Percentiles rank a stretch among this genome's conserved stretches.
Evolutionary conservation across 1,140 invertebrate genomes (phyloP).

Genomic region (Drosophila obscura): DNA sequence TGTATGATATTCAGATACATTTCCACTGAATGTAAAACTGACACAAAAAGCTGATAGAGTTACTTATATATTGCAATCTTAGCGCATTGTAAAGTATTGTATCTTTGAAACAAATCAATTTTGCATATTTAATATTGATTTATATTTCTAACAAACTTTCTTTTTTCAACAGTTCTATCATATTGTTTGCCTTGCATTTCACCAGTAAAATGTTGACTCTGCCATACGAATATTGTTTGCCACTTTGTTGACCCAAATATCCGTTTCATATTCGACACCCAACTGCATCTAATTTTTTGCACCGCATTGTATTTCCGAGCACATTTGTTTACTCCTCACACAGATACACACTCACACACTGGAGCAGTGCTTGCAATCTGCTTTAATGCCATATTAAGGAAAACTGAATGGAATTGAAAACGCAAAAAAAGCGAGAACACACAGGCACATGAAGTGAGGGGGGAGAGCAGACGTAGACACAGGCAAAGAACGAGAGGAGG

Average conservation of each 20-base stretch:
- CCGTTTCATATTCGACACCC: constrained; percentile 42
- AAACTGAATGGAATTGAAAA: constrained; percentile 76
- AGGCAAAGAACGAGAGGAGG: too few relatives aligned
- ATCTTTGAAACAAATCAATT: background rate
- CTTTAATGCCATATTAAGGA: constrained; percentile 73
- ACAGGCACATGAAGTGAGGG: background rate
- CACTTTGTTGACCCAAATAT: constrained; percentile 52
- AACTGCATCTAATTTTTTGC: constrained; percentile 54
- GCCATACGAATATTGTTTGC: constrained; percentile 14
- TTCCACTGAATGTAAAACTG: too few relatives aligned
- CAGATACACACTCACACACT: constrained; percentile 6
- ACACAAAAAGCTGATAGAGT: too few relatives aligned
- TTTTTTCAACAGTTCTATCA: background rate
- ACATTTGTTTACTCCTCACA: constrained; percentile 52
- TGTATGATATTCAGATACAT: too few relatives aligned
- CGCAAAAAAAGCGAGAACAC: constrained; percentile 34
- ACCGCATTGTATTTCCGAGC: constrained; percentile 41
- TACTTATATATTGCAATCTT: too few relatives aligned
- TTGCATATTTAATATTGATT: background rate
- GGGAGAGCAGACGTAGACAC: background rate
- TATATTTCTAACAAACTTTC: background rate
- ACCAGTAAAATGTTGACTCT: constrained; percentile 20
- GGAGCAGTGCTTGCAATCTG: constrained; percentile 49
- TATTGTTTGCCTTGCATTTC: constrained; percentile 5
- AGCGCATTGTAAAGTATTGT: background rate